phyloP scores from a whole-genome alignment of 2,888 invertebrate species.

The Phyllotreta striolata region DNA sequence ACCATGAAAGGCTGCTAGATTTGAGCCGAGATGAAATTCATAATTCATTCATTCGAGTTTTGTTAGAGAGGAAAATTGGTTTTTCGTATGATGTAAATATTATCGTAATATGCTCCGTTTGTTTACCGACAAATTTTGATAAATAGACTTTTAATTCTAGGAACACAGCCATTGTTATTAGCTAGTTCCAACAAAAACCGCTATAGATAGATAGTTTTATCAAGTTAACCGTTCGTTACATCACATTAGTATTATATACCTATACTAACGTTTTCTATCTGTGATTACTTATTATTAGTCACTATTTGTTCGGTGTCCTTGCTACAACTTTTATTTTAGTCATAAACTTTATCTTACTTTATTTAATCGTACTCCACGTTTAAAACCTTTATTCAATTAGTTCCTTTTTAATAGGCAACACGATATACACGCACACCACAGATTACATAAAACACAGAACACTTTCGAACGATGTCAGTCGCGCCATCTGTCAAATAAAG shows the following conservation, averaged over 20 bases:
- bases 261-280: conserved; percentile 17
- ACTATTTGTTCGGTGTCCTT: conserved; percentile 20
- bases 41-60: too few species aligned
- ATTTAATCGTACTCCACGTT: neutral
- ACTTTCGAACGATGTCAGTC: too few species aligned
- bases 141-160: conserved; percentile 11
- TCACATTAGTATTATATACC: conserved; percentile 16
- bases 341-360: conserved; percentile 13
- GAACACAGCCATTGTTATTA: conserved; percentile 19
- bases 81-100: neutral
- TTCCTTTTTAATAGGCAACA: too few species aligned
- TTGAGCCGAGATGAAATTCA: too few species aligned
- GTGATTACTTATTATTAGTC: conserved; percentile 10
- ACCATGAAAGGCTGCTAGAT: too few species aligned
- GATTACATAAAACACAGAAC: too few species aligned
- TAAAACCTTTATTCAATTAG: too few species aligned
- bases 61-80: too few species aligned
- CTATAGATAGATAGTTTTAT: conserved; percentile 17
- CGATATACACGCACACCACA: too few species aligned
- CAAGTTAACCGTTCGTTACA: conserved; percentile 19
- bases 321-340: conserved; percentile 13
- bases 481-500: too few species aligned
- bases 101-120: conserved; percentile 1
- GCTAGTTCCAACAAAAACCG: conserved; percentile 15
- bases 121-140: conserved; percentile 12